These are phyloP conservation scores for Nesometra sesokonis DNA, from an alignment of 35 echinoderm and acorn worm species.

Conservation along the genomic window DNA sequence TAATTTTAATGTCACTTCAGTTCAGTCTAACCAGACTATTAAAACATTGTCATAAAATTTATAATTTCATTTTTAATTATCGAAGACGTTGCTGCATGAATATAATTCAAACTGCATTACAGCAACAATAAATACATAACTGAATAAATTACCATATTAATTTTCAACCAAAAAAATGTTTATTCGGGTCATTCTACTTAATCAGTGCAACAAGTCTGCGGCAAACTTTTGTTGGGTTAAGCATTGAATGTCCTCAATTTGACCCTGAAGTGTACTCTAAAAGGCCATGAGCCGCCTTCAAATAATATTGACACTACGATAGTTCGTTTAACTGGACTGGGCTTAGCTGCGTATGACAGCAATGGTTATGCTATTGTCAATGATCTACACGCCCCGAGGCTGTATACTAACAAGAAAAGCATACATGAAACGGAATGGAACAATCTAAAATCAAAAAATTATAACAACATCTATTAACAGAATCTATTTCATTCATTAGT, in stretches of 20 bases:
- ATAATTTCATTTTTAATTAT: no score
- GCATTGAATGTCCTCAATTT: background rate
- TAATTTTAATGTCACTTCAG: no score
- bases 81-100: no score
- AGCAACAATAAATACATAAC: no score
- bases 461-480: no score
- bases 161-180: background rate
- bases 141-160: no score
- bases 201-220: background rate
- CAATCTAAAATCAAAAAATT: background rate
- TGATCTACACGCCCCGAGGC: background rate
- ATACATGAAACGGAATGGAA: background rate
- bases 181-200: background rate
- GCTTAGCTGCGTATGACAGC: background rate
- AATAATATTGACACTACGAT: background rate
- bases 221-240: background rate
- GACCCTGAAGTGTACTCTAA: background rate
- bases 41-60: no score
- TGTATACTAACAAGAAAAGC: background rate
- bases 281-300: background rate
- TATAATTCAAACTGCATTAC: no score
- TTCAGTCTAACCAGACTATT: no score
- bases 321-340: background rate
- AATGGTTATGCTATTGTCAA: background rate
- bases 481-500: no score